Evolutionary conservation across 2,888 invertebrate species (phyloP), one percentile per base, ranked within the genome.

Genomic region (Philereme vetulata): DNA sequence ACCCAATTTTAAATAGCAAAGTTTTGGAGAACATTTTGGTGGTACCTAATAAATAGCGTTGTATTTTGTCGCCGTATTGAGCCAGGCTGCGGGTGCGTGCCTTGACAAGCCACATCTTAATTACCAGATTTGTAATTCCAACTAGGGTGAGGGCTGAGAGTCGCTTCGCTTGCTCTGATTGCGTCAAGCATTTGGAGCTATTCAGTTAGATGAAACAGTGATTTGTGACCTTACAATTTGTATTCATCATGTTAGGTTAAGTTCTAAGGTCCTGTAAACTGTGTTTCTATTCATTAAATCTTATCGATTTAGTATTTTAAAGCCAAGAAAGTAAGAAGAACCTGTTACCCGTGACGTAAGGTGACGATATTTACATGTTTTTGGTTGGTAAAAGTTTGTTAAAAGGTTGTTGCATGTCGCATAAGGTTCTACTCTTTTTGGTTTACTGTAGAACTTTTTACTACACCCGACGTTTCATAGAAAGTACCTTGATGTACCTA

Each of bases 81-180:
- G 34, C 35, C 42, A 32, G 55, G 63, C 38, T 62, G 44, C 34
- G 44, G 49, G 65, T 60, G 70, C 69, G 71, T 71, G 68, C 58
- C 72, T 64, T 74, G 67, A 65, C 70, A 74, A 69, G 71, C 66
- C 71, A 67, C 68, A 63, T 67, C 69, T 73, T 75, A 79, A 76
- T 78, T 75, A 74, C 70, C 60, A 67, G 71, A 81, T 84, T 83
- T 82, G 81, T 78, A 73, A 82, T 82, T 78, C 75, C 68, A 78
- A 80, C 71, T 67, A 76, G 67, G 69, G 55, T 55, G 60, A 58
- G 48, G 56, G 55, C 56, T 59, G 56, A 65, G 58, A 64, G 64
- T 38, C 65, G 56, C 56, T 60, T 62, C 63, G 60, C 64, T 68
- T 64, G 43, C 56, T 58, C 56, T 65, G 63, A 70, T 62, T 70